Evolutionary conservation across 2,888 invertebrate species (phyloP).

Genomic region (Mactromeris polynyma): DNA sequence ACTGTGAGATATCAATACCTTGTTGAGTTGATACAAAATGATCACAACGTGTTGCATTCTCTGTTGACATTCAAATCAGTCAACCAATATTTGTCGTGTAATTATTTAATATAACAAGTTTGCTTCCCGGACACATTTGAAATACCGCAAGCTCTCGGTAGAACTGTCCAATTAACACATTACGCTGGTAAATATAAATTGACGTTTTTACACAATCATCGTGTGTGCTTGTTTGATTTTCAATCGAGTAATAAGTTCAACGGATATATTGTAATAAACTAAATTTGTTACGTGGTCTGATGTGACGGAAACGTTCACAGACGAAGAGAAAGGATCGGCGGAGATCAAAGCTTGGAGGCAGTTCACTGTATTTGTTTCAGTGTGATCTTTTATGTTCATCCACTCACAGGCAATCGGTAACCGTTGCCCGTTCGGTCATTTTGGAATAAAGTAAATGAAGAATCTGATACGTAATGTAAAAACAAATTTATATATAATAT

Average conservation of each 20-base stretch:
- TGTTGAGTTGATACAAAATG: background rate
- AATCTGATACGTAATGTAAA: no score
- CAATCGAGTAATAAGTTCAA: background rate
- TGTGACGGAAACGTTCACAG: background rate
- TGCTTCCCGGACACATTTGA: background rate
- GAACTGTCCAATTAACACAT: background rate
- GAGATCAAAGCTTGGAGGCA: background rate
- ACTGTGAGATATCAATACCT: background rate
- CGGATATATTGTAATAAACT: slow-evolving; percentile 1
- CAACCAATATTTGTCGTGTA: background rate
- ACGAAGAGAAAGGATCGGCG: background rate
- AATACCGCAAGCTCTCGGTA: background rate
- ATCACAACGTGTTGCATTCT: background rate
- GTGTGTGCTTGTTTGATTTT: background rate
- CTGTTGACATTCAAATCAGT: background rate
- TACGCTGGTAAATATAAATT: slow-evolving; percentile 2
- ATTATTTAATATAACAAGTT: background rate
- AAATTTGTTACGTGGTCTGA: background rate
- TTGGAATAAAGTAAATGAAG: no score
- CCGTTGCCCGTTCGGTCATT: no score
- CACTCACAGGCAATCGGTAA: no score
- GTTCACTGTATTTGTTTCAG: no score
- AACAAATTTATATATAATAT: no score
- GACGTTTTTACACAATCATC: background rate
- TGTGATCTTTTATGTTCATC: no score